Evolutionary conservation across 2,888 invertebrate species (phyloP), one percentile per base, ranked within the genome.

Genomic region (Clanis bilineata): DNA sequence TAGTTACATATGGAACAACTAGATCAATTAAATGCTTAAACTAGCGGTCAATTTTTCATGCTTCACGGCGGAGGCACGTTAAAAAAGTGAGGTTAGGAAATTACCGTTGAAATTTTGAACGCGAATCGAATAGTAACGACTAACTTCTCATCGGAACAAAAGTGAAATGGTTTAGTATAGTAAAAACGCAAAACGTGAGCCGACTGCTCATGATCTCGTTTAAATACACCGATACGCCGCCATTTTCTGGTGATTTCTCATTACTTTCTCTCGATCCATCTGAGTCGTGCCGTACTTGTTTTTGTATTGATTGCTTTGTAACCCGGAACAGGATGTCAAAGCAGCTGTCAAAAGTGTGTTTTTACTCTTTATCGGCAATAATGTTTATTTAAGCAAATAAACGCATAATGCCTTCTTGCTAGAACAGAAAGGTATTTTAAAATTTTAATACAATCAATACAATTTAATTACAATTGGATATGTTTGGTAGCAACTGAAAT

Each of bases 91-190:
- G 47, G 58, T 58, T 58, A 39, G 12, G 36, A 54, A 22, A 59
- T 59, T 36, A 45, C 57, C 56, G 57, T 57, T 39, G 28, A 47
- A 57, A 55, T 57, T 55, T 56, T 59, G 12, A 61, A 59, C 22
- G 57, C 38, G 57, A 45, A 57, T 54, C 62, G 59, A 62, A 62
- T 62, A 54, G 51, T 57, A 54, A 41, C 56, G 18, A n/a, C n/a
- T n/a, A n/a, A n/a, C n/a, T n/a, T n/a, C n/a, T n/a, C n/a, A n/a
- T 57, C 45, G 32, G 25, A 62, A 62, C 38, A 54, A 62, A 59
- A 62, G 62, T 62, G 62, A 62, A 62, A 57, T 57, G 36, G 38
- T 6, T 60, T 44, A 18, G 25, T 38, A 32, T 32, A 58, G 41
- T 58, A 61, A 61, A 60, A 45, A 55, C 61, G 21, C 44, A 28